These are phyloP conservation scores for Petroica traversi DNA, from an alignment of 2,113 vertebrate species.

Conservation along the genomic window DNA sequence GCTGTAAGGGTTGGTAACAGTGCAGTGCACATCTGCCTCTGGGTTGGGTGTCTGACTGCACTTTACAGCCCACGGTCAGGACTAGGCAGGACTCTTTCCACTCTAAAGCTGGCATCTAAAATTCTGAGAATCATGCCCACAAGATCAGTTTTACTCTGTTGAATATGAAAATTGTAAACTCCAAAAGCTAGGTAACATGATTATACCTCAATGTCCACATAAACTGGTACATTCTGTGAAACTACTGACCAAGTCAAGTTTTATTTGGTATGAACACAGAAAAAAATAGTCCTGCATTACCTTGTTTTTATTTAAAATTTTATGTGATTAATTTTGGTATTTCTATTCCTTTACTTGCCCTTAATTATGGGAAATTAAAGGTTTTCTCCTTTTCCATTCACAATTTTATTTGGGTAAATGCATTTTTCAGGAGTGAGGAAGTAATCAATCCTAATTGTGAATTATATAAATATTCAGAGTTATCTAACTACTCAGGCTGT, in stretches of 20 bases:
- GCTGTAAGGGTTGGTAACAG: neutral
- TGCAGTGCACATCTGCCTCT: neutral
- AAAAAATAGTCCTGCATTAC: neutral
- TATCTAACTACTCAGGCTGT: neutral
- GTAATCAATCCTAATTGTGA: neutral
- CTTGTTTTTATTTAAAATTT: neutral
- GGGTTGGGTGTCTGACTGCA: neutral
- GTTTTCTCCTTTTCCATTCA: neutral
- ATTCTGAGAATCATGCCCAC: neutral
- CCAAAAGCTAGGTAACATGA: neutral
- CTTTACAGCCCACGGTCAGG: rapidly evolving
- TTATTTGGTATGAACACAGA: neutral
- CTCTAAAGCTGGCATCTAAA: neutral
- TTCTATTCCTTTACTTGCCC: neutral
- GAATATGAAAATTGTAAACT: neutral
- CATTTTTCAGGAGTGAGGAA: neutral
- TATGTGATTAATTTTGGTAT: neutral
- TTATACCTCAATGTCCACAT: neutral
- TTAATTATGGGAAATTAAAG: neutral
- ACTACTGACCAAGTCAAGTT: neutral
- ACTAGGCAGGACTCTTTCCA: neutral
- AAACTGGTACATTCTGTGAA: neutral
- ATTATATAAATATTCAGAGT: neutral
- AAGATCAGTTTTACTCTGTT: neutral
- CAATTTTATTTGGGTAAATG: neutral